Evolutionary conservation across 2,113 vertebrate species (phyloP).

Genomic region (Setophaga petechia): DNA sequence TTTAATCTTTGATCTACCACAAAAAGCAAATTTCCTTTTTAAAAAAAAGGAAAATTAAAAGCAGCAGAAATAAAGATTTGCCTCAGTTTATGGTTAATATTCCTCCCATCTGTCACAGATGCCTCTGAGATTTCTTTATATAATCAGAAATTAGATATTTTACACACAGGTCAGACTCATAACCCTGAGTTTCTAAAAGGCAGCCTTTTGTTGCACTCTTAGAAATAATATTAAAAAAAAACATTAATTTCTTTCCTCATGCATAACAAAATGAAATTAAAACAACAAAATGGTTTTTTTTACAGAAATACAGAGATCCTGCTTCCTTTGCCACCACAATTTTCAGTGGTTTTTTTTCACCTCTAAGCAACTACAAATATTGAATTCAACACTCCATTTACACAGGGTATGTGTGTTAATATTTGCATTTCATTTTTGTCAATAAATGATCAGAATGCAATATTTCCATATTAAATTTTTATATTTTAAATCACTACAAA

Average conservation of each 20-base stretch:
- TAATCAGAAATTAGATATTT: background rate
- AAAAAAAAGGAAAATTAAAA: background rate
- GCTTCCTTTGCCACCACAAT: background rate
- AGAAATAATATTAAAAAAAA: background rate
- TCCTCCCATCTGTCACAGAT: background rate
- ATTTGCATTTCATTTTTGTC: background rate
- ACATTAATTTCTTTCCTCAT: background rate
- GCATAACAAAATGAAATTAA: background rate
- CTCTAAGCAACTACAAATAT: background rate
- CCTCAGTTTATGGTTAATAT: background rate
- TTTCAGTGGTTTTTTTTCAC: background rate
- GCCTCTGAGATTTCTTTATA: background rate
- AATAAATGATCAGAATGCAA: fast-evolving
- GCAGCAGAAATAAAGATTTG: background rate
- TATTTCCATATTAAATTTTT: background rate
- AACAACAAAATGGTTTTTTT: background rate
- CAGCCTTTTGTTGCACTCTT: background rate
- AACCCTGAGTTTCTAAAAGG: slow-evolving; percentile 50
- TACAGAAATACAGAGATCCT: background rate
- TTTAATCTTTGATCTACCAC: background rate
- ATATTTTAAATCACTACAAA: background rate
- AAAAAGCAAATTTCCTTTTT: background rate
- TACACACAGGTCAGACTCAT: background rate
- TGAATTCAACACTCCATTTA: background rate
- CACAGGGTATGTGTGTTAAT: fast-evolving